Evolutionary conservation across 2,888 invertebrate species (phyloP), one percentile per base, ranked within the genome.

Genomic region (Acronicta psi): DNA sequence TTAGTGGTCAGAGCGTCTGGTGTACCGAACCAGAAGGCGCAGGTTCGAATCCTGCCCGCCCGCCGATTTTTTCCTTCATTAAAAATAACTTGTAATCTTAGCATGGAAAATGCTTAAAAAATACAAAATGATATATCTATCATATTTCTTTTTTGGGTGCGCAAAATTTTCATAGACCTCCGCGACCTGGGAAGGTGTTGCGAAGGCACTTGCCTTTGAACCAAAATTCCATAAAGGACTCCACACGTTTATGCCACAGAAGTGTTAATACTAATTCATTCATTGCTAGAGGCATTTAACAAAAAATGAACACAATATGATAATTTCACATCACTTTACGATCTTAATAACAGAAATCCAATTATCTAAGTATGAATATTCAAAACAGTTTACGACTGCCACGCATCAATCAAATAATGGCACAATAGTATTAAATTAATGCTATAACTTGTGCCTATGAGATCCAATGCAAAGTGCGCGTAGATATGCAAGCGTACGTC

Each of bases 321-420:
- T 70, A 78, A 75, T 74, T 45, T 60, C 46, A 60, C 63, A 64
- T 59, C 67, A 67, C 73, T 77, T 83, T 82, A 86, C 75, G 81
- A 84, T 75, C 75, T 74, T 73, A 78, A 79, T 83, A 82, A 80
- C 81, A 77, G 79, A 85, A 85, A 83, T 83, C 84, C 85, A 87
- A 88, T 89, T 86, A 85, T 71, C 57, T 68, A 69, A 64, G 63
- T 63, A 87, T 89, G 85, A 88, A 89, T 88, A 90, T 89, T 87
- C 85, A 85, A 78, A 69, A 64, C 71, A 59, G 70, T 82, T 82
- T 77, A 80, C 65, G 79, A 81, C 71, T 57, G 71, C 79, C 65
- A 63, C 67, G 74, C 69, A 78, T 79, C 71, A 71, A 65, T 82
- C 75, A 77, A 80, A 80, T 80, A 78, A 77, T 77, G 60, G 36